Percentiles rank a stretch among this genome's conserved stretches.
phyloP scores from a whole-genome alignment of 2,113 vertebrate genomes.

The Microcebus tavaratra region DNA sequence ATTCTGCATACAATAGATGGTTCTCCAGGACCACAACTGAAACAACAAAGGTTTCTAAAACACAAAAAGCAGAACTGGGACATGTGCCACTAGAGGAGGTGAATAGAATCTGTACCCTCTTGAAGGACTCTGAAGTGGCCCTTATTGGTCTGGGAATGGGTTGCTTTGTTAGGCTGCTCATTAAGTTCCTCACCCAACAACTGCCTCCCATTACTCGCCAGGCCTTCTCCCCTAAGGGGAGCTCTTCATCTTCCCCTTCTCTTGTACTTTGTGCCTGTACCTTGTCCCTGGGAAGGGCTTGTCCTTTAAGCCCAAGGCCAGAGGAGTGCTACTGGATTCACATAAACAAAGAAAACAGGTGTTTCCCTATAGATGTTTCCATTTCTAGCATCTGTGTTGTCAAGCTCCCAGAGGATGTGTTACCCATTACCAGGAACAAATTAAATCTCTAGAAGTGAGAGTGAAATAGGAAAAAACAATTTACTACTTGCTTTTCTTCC shows the following conservation, averaged over 20 bases:
- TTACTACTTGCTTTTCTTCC: not conserved
- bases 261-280: no score
- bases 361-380: not conserved
- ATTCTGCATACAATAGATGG: not conserved
- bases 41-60: not conserved
- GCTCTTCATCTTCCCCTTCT: not conserved
- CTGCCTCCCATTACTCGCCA: accelerated
- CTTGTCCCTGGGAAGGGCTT: not conserved
- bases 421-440: not conserved
- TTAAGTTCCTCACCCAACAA: not conserved
- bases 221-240: not conserved
- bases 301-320: not conserved
- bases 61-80: not conserved
- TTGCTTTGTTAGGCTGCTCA: not conserved
- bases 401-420: not conserved
- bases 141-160: not conserved
- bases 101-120: not conserved
- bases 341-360: not conserved
- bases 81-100: not conserved
- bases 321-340: not conserved
- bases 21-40: not conserved
- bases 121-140: not conserved
- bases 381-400: not conserved
- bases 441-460: not conserved
- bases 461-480: not conserved